Percentiles rank a stretch among this genome's conserved stretches.
Evolutionary conservation across 2,797 vertebrate species (phyloP).

Genomic region (Orestias chungarensis): DNA sequence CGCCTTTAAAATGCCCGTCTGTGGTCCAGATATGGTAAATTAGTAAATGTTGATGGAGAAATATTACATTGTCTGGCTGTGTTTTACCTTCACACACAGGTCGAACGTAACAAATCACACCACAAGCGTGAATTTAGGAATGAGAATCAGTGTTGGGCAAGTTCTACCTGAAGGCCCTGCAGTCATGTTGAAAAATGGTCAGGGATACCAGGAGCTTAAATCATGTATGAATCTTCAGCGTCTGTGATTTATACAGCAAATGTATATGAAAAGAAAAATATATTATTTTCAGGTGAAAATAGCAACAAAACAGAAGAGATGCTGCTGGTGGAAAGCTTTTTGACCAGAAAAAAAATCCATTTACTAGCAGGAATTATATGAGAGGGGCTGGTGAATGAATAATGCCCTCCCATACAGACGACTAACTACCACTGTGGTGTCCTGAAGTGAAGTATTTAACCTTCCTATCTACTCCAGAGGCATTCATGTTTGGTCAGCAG

Average conservation of each 20-base stretch:
- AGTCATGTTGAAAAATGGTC: conserved; percentile 54
- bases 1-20: conserved; percentile 77
- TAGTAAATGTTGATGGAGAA: conserved; percentile 84
- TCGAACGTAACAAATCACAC: conserved; percentile 49
- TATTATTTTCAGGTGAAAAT: conserved; percentile 22
- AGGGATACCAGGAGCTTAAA: conserved; percentile 51
- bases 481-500: conserved; percentile 45
- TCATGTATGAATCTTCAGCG: conserved; percentile 50
- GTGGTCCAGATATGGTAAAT: conserved; percentile 79
- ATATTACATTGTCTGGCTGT: conserved; percentile 70
- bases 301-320: conserved; percentile 5
- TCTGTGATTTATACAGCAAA: conserved; percentile 58
- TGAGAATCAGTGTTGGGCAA: conserved; percentile 7
- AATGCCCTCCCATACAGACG: conserved; percentile 51
- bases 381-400: conserved; percentile 56
- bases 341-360: conserved; percentile 66
- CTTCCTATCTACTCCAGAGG: conserved; percentile 36
- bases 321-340: conserved; percentile 43
- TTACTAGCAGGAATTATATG: conserved; percentile 50
- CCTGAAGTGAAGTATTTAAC: conserved; percentile 67
- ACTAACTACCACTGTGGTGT: conserved; percentile 54
- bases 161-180: conserved; percentile 45
- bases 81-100: conserved; percentile 42
- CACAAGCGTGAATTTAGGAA: conserved; percentile 34
- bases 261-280: conserved; percentile 41